Conservation (phyloP, 2,113 vertebrate species). For the Crotalus horridus region DNA sequence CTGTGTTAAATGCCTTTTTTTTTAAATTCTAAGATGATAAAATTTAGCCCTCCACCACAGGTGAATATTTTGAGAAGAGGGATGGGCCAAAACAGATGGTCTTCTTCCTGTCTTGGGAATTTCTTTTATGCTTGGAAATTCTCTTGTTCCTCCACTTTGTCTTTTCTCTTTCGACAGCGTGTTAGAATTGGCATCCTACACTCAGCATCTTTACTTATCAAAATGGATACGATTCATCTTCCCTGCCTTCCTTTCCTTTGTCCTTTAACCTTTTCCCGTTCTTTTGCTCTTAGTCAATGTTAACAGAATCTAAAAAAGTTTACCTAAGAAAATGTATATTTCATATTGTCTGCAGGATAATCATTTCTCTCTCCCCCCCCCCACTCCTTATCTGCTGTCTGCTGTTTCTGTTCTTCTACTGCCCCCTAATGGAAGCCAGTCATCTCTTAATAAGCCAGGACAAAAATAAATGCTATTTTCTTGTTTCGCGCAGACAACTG, state of each 20-base stretch:
- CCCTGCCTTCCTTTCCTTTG: neutral
- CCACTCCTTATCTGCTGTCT: conserved; percentile 8
- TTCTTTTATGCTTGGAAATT: neutral
- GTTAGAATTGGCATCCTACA: neutral
- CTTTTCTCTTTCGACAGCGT: neutral
- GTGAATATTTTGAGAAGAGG: neutral
- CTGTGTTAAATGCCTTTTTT: conserved; percentile 13
- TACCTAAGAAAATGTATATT: conserved; percentile 49
- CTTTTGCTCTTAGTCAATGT: conserved; percentile 43
- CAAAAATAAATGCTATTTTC: conserved; percentile 55
- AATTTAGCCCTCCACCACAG: conserved; percentile 33
- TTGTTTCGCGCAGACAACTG: neutral
- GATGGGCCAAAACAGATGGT: neutral
- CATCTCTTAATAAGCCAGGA: conserved; percentile 49
- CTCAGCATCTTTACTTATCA: conserved; percentile 3
- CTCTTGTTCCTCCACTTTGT: neutral
- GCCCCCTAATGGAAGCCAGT: conserved; percentile 78
- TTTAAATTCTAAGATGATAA: conserved; percentile 9
- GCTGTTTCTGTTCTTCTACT: conserved; percentile 74
- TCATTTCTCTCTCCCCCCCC: neutral
- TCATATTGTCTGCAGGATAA: conserved; percentile 37
- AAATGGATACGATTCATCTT: neutral
- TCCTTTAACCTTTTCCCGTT: conserved; percentile 17
- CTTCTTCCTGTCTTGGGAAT: conserved; percentile 28
- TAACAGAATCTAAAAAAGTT: conserved; percentile 55